A percentile compares a stretch with the other conserved stretches of the same genome.
These are phyloP conservation scores for Oligia fasciuncula DNA, from an alignment of 2,888 invertebrate species.

Conservation along the genomic window DNA sequence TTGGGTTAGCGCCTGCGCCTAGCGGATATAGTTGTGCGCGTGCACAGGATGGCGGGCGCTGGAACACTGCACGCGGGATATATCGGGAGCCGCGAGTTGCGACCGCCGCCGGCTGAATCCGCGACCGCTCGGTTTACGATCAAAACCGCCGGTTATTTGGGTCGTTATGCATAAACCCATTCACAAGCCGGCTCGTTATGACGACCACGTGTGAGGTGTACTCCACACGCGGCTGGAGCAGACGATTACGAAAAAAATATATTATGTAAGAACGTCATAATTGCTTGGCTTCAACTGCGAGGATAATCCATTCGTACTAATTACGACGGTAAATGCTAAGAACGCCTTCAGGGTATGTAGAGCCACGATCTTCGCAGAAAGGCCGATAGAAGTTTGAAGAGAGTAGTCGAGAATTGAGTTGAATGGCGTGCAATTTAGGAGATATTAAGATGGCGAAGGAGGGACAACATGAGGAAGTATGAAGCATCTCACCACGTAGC, in stretches of 20 bases:
- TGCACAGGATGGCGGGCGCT: conserved; percentile 42
- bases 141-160: conserved; percentile 70
- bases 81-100: conserved; percentile 64
- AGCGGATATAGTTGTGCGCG: conserved; percentile 34
- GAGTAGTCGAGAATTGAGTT: not conserved
- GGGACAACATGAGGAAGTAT: not conserved
- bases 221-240: not conserved
- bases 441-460: not conserved
- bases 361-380: not conserved
- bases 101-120: conserved; percentile 60
- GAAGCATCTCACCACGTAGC: not conserved
- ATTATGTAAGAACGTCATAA: not conserved
- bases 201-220: conserved; percentile 35
- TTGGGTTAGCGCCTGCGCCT: not conserved
- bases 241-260: conserved; percentile 6
- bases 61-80: conserved; percentile 63
- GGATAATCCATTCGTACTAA: not conserved
- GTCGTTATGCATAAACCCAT: conserved; percentile 71
- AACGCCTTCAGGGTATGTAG: not conserved
- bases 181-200: conserved; percentile 68
- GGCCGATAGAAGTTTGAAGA: not conserved
- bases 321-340: not conserved
- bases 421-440: not conserved
- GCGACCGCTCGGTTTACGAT: conserved; percentile 72
- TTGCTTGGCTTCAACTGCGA: not conserved